A percentile compares a stretch with the other conserved stretches of the same genome.
Conservation (phyloP, 2,797 vertebrate genomes). For the Tragopan temminckii region DNA sequence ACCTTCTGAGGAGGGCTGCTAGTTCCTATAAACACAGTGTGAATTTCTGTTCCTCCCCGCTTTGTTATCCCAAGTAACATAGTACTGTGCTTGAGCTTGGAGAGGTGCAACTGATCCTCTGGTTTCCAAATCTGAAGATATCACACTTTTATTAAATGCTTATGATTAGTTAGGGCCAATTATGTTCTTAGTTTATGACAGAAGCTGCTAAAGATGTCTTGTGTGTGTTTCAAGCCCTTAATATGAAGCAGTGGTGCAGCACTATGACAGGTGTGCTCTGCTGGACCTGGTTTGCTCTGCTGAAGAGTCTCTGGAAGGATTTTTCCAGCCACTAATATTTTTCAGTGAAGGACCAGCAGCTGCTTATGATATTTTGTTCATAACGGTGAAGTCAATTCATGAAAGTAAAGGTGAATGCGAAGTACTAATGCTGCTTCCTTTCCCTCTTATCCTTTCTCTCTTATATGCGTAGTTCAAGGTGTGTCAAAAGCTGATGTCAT, state of each 20-base stretch:
- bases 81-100: neutral
- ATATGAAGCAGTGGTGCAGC: neutral
- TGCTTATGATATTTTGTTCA: neutral
- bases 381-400: neutral
- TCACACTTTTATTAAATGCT: neutral
- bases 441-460: neutral
- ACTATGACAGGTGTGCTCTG: neutral
- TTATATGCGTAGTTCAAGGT: neutral
- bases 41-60: neutral
- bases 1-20: neutral
- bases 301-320: neutral
- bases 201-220: neutral
- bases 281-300: neutral
- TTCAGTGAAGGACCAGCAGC: neutral
- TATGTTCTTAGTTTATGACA: neutral
- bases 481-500: neutral
- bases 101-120: neutral
- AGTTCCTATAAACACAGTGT: neutral
- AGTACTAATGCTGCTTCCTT: neutral
- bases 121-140: neutral
- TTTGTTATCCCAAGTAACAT: neutral
- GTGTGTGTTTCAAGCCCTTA: neutral
- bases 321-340: neutral
- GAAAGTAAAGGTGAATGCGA: neutral
- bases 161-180: neutral